phyloP scores from a whole-genome alignment of 2,888 invertebrate genomes.

The Pachliopta kotzebuea region DNA sequence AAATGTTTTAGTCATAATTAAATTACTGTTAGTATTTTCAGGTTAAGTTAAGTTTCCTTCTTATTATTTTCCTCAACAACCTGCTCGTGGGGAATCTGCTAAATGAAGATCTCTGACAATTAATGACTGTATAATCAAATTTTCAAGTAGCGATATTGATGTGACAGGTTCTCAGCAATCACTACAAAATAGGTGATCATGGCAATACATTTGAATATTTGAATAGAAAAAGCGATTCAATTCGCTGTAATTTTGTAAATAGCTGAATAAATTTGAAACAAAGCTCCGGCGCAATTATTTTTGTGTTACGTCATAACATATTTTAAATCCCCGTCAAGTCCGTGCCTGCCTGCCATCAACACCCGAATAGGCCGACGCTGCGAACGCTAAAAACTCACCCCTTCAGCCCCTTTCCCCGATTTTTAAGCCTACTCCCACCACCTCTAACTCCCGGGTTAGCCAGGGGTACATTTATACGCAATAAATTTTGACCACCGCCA shows the following conservation, averaged over 20 bases:
- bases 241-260: constrained; percentile 11
- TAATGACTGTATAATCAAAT: no score
- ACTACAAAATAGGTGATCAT: no score
- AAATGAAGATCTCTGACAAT: no score
- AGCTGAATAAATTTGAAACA: constrained; percentile 14
- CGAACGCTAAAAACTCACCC: constrained; percentile 78
- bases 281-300: constrained; percentile 26
- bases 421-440: constrained; percentile 77
- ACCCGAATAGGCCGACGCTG: constrained; percentile 78
- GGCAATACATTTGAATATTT: no score
- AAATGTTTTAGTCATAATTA: no score
- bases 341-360: constrained; percentile 69
- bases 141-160: no score
- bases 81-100: no score
- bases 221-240: neutral
- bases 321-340: constrained; percentile 36
- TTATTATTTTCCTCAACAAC: no score
- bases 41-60: no score
- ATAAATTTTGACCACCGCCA: constrained; percentile 77
- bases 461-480: constrained; percentile 80
- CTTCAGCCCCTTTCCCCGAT: constrained; percentile 70
- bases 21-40: no score
- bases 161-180: no score
- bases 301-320: constrained; percentile 26
- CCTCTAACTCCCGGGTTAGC: constrained; percentile 79